phyloP scores from a whole-genome alignment of 2,888 invertebrate genomes.

The Dasypolia templi region DNA sequence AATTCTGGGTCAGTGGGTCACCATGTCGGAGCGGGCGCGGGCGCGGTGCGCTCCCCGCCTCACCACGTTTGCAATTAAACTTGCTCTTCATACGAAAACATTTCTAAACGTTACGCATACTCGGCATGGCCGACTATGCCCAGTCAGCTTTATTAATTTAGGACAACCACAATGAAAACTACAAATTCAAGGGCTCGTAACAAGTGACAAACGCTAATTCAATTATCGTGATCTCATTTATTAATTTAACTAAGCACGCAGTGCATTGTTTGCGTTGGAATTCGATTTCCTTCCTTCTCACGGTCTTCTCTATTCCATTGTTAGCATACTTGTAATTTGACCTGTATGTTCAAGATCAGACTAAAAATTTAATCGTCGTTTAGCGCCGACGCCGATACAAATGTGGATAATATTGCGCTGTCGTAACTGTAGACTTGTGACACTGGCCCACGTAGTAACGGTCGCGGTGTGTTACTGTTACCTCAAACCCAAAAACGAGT shows the following conservation, averaged over 20 bases:
- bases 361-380: slow-evolving; percentile 64
- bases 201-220: slow-evolving; percentile 36
- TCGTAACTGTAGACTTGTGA: slow-evolving; percentile 74
- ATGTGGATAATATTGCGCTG: slow-evolving; percentile 70
- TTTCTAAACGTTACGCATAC: slow-evolving; percentile 71
- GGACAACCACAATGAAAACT: slow-evolving; percentile 44
- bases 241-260: slow-evolving; percentile 49
- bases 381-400: slow-evolving; percentile 59
- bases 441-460: slow-evolving; percentile 84
- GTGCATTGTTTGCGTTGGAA: slow-evolving; percentile 53
- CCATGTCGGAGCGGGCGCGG: slow-evolving; percentile 77
- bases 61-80: slow-evolving; percentile 80
- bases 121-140: slow-evolving; percentile 35
- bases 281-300: slow-evolving; percentile 66
- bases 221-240: slow-evolving; percentile 47
- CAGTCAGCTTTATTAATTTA: slow-evolving; percentile 60
- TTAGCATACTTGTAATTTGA: slow-evolving; percentile 71
- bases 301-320: slow-evolving; percentile 70
- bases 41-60: slow-evolving; percentile 75
- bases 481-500: slow-evolving; percentile 82
- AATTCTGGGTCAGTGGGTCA: slow-evolving; percentile 90
- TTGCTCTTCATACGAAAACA: slow-evolving; percentile 79
- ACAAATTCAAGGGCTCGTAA: slow-evolving; percentile 49
- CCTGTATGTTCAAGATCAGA: slow-evolving; percentile 75
- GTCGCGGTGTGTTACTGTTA: slow-evolving; percentile 84